Evolutionary conservation across 2,888 invertebrate species (phyloP), one percentile per base, ranked within the genome.

Genomic region (Clepsis dumicolana): DNA sequence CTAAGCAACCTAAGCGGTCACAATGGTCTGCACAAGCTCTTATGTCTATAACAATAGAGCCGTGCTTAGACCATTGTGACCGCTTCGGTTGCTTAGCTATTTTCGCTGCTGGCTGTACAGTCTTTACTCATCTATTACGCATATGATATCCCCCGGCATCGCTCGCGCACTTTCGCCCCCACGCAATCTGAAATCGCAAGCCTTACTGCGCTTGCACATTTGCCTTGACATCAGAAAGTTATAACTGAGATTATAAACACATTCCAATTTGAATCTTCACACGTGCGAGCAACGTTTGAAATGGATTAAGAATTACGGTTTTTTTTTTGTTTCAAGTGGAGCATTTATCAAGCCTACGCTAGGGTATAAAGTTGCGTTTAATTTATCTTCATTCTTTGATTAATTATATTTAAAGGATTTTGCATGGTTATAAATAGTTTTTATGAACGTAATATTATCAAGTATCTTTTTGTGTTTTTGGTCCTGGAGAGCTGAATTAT

Each of bases 91-190:
- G n/a, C n/a, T 29, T 7, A 29, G 29, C 4, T 4, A 29, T 29
- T 29, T 29, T 4, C 29, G 29, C 29, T 29, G 3, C 29, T 29
- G 7, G 4, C 29, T 29, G 29, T 7, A 29, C 5, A 1, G 1
- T 50, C 1, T 25, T 14, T 7, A 4, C 54, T 56, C 29, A 18
- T 54, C 2, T 56, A 32, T 56, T 18, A 18, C 18, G 21, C 32
- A 18, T 32, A 2, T 21, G n/a, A 7, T 56, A 78, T 83, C 81
- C 81, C 74, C 71, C 80, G 77, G 76, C 73, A 68, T 67, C 71
- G 75, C 80, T 77, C 80, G 77, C 79, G 80, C 79, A 74, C 80
- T 85, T 86, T 82, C 83, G 81, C 86, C 86, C 85, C 80, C 59
- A 70, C 71, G 77, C 78, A 82, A 86, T 86, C 85, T 85, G 78